Evolutionary conservation across 2,888 invertebrate genomes (phyloP).

Genomic region (Tholera decimalis): DNA sequence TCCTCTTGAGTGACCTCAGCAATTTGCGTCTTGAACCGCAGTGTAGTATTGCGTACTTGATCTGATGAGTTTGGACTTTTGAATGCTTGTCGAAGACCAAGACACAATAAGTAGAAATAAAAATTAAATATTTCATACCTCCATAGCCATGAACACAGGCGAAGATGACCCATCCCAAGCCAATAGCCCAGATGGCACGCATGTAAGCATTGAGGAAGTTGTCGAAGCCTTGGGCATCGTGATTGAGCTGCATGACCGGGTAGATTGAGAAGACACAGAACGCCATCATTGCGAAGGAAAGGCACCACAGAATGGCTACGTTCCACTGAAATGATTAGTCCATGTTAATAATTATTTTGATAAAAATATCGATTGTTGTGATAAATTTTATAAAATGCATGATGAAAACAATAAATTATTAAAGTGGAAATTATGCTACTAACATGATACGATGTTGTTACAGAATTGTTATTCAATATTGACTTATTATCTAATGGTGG

Average conservation of each 20-base stretch:
- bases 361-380: not conserved
- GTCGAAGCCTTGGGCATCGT: constrained; percentile 70
- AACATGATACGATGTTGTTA: too few species aligned
- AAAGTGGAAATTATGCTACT: too few species aligned
- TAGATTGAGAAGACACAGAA: constrained; percentile 79
- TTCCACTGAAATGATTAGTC: constrained; percentile 65
- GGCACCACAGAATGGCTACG: constrained; percentile 70
- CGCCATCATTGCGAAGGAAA: constrained; percentile 71
- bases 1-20: too few species aligned
- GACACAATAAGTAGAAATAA: not conserved
- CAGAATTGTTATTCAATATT: too few species aligned
- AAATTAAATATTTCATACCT: constrained; percentile 73
- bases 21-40: too few species aligned
- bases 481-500: too few species aligned
- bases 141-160: constrained; percentile 87
- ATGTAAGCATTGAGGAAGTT: constrained; percentile 81
- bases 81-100: too few species aligned
- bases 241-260: constrained; percentile 73
- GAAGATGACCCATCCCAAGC: constrained; percentile 85
- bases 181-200: constrained; percentile 83
- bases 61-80: too few species aligned
- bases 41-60: too few species aligned
- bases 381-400: too few species aligned
- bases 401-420: too few species aligned
- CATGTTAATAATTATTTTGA: constrained; percentile 6